Evolutionary conservation across 35 echinoderm and acorn worm genomes (phyloP).

Genomic region (Strongylocentrotus purpuratus): DNA sequence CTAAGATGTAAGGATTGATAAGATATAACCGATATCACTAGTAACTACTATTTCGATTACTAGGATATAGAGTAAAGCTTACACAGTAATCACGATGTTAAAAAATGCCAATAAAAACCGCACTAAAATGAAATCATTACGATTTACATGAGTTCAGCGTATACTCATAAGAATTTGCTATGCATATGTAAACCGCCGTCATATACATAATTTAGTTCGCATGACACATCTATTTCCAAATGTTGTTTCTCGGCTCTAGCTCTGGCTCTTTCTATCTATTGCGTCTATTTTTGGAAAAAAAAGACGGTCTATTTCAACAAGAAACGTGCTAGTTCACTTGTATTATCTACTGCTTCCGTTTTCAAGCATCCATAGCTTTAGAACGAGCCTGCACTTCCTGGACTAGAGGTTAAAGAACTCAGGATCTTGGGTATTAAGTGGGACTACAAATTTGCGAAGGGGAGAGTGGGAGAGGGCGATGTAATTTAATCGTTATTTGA

Average conservation of each 20-base stretch:
- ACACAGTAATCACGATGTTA: too few relatives aligned
- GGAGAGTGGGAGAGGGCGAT: neutral
- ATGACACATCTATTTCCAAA: neutral
- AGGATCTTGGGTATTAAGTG: neutral
- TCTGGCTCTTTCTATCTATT: neutral
- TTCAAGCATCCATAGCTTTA: conserved; percentile 2
- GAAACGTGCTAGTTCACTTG: conserved; percentile 10
- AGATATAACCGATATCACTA: too few relatives aligned
- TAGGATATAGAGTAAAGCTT: too few relatives aligned
- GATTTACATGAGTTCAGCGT: too few relatives aligned
- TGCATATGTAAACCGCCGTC: too few relatives aligned
- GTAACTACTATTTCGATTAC: too few relatives aligned
- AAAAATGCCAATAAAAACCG: too few relatives aligned
- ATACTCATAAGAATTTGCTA: too few relatives aligned
- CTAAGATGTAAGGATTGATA: too few relatives aligned
- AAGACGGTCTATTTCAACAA: neutral
- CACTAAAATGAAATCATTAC: too few relatives aligned
- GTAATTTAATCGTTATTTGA: neutral
- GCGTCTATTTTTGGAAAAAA: neutral
- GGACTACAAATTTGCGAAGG: neutral
- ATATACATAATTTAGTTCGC: too few relatives aligned
- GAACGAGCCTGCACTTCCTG: neutral
- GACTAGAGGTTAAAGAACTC: neutral
- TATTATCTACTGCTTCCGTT: conserved; percentile 17
- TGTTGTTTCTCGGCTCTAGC: neutral